Conservation (phyloP, 2,797 vertebrate species). For the Todus mexicanus region DNA sequence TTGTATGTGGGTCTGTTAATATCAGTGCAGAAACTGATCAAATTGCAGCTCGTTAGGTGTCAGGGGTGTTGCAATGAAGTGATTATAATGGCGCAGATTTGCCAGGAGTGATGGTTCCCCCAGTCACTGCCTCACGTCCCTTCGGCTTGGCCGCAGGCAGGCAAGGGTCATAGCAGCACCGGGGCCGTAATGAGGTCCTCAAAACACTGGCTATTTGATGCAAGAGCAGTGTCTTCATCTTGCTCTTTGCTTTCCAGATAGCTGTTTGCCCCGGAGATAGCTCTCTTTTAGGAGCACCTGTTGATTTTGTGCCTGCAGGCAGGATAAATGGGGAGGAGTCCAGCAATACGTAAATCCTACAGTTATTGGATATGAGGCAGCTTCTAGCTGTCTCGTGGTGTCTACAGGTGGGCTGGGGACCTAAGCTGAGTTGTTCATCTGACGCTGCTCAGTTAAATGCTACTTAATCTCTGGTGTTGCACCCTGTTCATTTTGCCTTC, state of each 20-base stretch:
- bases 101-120: not conserved
- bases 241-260: not conserved
- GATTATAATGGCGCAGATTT: not conserved
- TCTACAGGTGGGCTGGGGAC: not conserved
- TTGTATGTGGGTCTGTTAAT: not conserved
- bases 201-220: not conserved
- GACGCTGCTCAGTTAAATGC: not conserved
- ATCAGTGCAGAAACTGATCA: not conserved
- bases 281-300: not conserved
- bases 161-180: not conserved
- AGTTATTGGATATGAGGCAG: not conserved
- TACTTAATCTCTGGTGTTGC: not conserved
- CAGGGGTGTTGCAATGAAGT: not conserved
- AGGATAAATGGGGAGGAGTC: not conserved
- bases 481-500: not conserved
- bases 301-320: not conserved
- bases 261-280: not conserved
- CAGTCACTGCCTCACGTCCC: accelerated
- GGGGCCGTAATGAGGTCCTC: not conserved
- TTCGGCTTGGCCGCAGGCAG: not conserved
- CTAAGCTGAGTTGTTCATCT: not conserved
- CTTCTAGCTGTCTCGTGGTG: not conserved
- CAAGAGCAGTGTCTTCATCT: not conserved
- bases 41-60: not conserved
- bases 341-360: accelerated